Evolutionary conservation across 2,113 vertebrate species (phyloP), one percentile per base, ranked within the genome.

Genomic region (Upupa epops): DNA sequence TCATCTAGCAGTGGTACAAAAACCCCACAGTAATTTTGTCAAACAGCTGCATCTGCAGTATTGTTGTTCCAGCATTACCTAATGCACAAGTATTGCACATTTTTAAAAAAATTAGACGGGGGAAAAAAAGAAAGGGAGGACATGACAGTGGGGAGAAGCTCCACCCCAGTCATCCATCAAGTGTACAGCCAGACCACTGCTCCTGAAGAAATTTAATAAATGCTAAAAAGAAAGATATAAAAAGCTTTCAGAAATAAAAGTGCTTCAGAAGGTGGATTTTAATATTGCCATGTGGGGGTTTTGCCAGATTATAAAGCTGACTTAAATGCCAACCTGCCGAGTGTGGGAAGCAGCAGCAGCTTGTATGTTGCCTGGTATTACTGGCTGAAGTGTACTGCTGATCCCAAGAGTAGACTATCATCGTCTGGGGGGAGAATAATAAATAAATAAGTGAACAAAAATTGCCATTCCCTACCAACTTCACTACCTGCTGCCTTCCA

Each of bases 91-190:
- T 46, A 73, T 34, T 55, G 65, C 8, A 65, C 5, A 8, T 48
- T 45, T 55, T 79, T 64, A 51, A 4, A 9, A 66, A 52, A 91
- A 79, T 36, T 8, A 34, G 40, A 42, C n/a, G n/a, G 21, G 1
- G 1, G 5, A 2, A 19, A 6, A 13, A 8, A 6, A 1, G 8
- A 4, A 17, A 5, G 1, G 3, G 8, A 2, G 2, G 0, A 0
- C n/a, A 1, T 4, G 1, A 1, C 5, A 2, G 2, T 4, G 5
- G 11, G 28, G 8, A 22, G 28, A 34, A 54, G 32, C 6, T 29
- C 54, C 13, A 2, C 45, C 55, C 25, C n/a, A 48, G 42, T 77
- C 80, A 91, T 93, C 79, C 73, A 93, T 94, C 87, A 95, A 88
- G 19, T 17, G 7, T 32, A 90, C 42, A 54, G 48, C 21, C 56